Percentiles rank a stretch among this genome's conserved stretches.
Evolutionary conservation across 2,113 vertebrate species (phyloP).

Genomic region (Actenoides lindsayi): DNA sequence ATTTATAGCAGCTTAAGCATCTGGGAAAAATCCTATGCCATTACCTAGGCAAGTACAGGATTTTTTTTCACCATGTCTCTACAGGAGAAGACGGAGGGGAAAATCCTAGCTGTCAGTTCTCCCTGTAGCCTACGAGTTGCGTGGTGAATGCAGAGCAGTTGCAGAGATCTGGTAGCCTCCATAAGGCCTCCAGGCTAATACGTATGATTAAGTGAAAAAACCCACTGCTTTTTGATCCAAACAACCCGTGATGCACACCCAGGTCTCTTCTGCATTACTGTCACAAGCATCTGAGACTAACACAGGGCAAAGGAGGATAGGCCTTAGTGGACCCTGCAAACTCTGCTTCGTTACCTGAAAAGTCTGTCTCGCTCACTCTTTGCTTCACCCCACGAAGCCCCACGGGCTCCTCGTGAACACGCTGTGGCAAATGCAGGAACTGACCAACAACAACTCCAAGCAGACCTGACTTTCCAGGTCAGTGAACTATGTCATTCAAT

Average conservation of each 20-base stretch:
- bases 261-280: background rate
- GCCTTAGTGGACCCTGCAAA: background rate
- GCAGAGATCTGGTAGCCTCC: background rate
- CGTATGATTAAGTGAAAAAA: background rate
- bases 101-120: background rate
- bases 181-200: background rate
- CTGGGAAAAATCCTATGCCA: background rate
- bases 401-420: background rate
- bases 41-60: background rate
- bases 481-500: background rate
- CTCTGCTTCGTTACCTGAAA: background rate
- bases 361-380: background rate
- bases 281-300: background rate
- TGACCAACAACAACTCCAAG: background rate
- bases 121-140: background rate
- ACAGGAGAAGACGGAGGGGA: fast-evolving
- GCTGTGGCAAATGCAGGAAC: fast-evolving
- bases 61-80: background rate
- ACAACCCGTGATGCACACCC: background rate
- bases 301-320: background rate
- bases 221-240: background rate
- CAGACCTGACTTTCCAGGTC: background rate
- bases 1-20: background rate
- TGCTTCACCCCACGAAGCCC: background rate
- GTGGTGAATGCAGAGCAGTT: background rate